These are phyloP conservation scores for Netelia fuscicornis DNA, from an alignment of 2,888 invertebrate species.

Conservation along the genomic window DNA sequence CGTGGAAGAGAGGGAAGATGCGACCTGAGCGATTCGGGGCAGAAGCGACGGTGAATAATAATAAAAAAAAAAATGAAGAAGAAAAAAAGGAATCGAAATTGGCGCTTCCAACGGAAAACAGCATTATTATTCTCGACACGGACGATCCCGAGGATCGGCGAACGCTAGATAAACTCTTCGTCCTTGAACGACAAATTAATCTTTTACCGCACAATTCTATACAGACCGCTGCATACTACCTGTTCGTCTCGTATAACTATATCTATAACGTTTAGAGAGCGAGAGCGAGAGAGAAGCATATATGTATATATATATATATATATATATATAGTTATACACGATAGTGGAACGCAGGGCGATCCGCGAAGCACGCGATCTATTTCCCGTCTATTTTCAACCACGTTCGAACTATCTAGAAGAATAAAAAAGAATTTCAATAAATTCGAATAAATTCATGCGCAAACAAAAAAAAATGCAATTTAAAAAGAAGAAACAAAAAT, in stretches of 20 bases:
- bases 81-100: slow-evolving; percentile 48
- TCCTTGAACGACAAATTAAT: slow-evolving; percentile 59
- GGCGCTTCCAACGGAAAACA: slow-evolving; percentile 11
- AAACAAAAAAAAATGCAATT: not conserved
- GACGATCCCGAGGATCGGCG: slow-evolving; percentile 37
- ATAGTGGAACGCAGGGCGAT: not conserved
- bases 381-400: slow-evolving; percentile 26
- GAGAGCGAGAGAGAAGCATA: not conserved
- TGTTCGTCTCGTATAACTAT: slow-evolving; percentile 31
- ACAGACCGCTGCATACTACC: slow-evolving; percentile 27
- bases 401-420: not conserved
- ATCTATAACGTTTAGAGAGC: slow-evolving; percentile 10
- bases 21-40: not conserved
- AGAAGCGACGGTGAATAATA: not conserved
- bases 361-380: slow-evolving; percentile 43
- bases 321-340: not conserved
- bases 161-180: slow-evolving; percentile 24
- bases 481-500: not conserved
- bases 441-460: not conserved
- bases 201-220: slow-evolving; percentile 45
- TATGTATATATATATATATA: not conserved
- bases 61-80: not conserved
- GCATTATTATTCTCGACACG: not conserved
- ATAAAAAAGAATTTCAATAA: not conserved
- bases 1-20: too few species aligned